A percentile compares a stretch with the other conserved stretches of the same genome.
Conservation (phyloP, 2,797 vertebrate genomes). For the Rhinophrynus dorsalis region DNA sequence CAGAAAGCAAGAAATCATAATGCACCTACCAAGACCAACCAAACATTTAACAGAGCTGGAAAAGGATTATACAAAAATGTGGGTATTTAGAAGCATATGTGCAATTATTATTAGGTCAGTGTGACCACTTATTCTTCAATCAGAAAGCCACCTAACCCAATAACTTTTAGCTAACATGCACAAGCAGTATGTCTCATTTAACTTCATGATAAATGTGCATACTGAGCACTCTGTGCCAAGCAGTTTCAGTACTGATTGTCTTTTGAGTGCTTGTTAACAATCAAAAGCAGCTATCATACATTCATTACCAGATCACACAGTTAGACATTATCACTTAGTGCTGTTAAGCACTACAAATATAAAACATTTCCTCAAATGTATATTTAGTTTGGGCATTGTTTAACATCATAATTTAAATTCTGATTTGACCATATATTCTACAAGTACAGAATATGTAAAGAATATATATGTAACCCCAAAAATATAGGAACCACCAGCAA, state of each 20-base stretch:
- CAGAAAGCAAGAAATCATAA: background rate
- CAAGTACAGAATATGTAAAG: no score
- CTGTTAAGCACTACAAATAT: background rate
- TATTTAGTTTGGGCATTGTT: no score
- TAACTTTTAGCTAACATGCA: background rate
- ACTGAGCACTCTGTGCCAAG: background rate
- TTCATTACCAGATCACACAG: background rate
- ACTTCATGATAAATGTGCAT: background rate
- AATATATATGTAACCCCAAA: no score
- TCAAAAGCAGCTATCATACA: background rate
- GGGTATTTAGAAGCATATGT: background rate
- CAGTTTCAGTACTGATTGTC: background rate
- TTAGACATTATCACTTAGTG: background rate
- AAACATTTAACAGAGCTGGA: constrained; percentile 3
- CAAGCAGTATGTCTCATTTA: background rate
- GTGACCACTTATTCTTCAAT: background rate
- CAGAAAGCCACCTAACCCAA: background rate
- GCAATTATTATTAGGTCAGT: background rate
- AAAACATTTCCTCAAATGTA: no score
- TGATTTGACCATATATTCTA: no score
- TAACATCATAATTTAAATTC: no score
- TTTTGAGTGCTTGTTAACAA: background rate
- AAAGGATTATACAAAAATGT: background rate
- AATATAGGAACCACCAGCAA: no score
- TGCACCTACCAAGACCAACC: background rate